Conservation (phyloP, 2,888 invertebrate species). For the Myathropa florea region DNA sequence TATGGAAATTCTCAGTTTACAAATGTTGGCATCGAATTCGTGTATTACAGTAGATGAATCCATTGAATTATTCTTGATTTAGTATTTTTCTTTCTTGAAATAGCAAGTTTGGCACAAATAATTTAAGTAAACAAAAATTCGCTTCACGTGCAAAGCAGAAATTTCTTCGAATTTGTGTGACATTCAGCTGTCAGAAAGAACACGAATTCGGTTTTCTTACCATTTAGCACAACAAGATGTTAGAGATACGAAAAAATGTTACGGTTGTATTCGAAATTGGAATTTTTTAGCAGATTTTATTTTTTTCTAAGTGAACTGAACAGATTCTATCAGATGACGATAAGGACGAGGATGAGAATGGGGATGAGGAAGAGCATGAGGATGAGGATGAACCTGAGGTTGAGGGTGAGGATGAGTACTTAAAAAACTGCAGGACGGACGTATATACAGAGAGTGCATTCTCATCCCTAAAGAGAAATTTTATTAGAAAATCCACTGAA, state of each 20-base stretch:
- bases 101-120: not conserved
- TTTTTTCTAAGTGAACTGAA: too few species aligned
- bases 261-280: not conserved
- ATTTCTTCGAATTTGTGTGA: not conserved
- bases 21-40: conserved; percentile 40
- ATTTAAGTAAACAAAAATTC: not conserved
- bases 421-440: too few species aligned
- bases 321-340: too few species aligned
- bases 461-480: too few species aligned
- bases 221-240: not conserved
- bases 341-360: too few species aligned
- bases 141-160: not conserved
- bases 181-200: not conserved
- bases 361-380: too few species aligned
- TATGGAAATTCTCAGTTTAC: conserved; percentile 32
- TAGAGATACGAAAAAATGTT: not conserved
- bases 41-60: not conserved
- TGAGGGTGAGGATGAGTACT: too few species aligned
- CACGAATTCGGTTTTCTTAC: not conserved
- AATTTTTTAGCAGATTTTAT: not conserved
- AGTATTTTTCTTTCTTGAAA: not conserved
- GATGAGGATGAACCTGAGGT: too few species aligned
- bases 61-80: conserved; percentile 10
- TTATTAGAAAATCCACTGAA: not conserved
- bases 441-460: too few species aligned